These are phyloP conservation scores for Corythaixoides concolor DNA, from an alignment of 2,113 vertebrate genomes.

Conservation along the genomic window DNA sequence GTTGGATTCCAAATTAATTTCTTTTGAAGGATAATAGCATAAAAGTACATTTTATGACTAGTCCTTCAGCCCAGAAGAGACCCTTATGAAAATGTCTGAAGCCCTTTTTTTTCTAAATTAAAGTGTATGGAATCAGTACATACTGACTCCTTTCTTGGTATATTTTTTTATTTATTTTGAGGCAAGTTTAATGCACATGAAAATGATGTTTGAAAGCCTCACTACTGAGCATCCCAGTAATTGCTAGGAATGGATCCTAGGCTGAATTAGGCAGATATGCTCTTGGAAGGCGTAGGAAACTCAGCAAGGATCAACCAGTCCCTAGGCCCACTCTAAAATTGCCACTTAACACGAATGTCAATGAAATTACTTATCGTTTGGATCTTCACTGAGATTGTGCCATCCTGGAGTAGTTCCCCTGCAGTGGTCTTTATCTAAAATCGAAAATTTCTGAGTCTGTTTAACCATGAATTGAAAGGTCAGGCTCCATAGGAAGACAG, in stretches of 20 bases:
- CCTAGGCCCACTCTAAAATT: not conserved
- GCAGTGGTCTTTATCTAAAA: not conserved
- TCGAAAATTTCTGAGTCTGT: not conserved
- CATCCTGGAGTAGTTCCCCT: not conserved
- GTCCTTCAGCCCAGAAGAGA: not conserved
- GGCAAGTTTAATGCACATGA: not conserved
- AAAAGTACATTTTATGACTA: not conserved
- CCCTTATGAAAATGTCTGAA: not conserved
- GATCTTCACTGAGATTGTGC: not conserved
- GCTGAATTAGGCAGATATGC: not conserved
- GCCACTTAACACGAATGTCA: not conserved
- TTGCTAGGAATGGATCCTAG: not conserved
- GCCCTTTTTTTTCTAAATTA: not conserved
- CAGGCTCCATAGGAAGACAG: not conserved
- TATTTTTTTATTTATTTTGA: not conserved
- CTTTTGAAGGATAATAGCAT: not conserved
- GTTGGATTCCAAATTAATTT: not conserved
- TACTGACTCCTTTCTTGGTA: not conserved
- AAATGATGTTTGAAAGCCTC: not conserved
- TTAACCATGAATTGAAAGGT: not conserved
- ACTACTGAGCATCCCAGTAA: not conserved
- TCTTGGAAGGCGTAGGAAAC: not conserved
- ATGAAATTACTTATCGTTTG: not conserved
- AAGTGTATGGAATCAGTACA: not conserved
- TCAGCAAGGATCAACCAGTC: fast-evolving